Evolutionary conservation across 2,888 invertebrate genomes (phyloP).

Genomic region (Ceratothoa steindachneri): DNA sequence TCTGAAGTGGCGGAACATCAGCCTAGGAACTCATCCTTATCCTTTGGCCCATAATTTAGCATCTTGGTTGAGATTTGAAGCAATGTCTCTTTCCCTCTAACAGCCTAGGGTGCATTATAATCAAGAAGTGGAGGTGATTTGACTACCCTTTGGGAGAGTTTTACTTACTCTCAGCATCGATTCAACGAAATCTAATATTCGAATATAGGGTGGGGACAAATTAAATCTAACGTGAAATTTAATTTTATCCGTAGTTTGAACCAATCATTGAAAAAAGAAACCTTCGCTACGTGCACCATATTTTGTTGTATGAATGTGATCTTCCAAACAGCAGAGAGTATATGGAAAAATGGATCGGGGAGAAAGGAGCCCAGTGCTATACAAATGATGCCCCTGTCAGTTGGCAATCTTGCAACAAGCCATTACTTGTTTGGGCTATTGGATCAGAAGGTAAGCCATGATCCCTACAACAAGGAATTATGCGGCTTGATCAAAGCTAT

Average conservation of each 20-base stretch:
- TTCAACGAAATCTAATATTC: background rate
- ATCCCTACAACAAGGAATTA: background rate
- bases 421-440: slow-evolving; percentile 78
- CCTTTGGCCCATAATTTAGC: too few species aligned
- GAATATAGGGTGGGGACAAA: background rate
- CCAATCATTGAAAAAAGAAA: slow-evolving; percentile 20
- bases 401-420: slow-evolving; percentile 66
- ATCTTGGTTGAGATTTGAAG: too few species aligned
- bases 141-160: too few species aligned
- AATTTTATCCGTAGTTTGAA: slow-evolving; percentile 16
- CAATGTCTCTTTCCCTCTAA: too few species aligned
- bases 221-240: background rate
- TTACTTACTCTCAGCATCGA: too few species aligned
- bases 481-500: background rate
- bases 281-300: slow-evolving; percentile 66
- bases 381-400: slow-evolving; percentile 72
- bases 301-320: slow-evolving; percentile 77
- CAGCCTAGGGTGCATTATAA: too few species aligned
- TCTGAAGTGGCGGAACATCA: too few species aligned
- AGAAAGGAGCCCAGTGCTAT: slow-evolving; percentile 56
- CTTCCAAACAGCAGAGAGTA: slow-evolving; percentile 29
- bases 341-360: slow-evolving; percentile 31
- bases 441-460: slow-evolving; percentile 55
- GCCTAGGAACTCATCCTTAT: too few species aligned
- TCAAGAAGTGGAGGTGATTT: too few species aligned